phyloP scores from a whole-genome alignment of 2,113 vertebrate species.

The Psammodynastes pulverulentus region DNA sequence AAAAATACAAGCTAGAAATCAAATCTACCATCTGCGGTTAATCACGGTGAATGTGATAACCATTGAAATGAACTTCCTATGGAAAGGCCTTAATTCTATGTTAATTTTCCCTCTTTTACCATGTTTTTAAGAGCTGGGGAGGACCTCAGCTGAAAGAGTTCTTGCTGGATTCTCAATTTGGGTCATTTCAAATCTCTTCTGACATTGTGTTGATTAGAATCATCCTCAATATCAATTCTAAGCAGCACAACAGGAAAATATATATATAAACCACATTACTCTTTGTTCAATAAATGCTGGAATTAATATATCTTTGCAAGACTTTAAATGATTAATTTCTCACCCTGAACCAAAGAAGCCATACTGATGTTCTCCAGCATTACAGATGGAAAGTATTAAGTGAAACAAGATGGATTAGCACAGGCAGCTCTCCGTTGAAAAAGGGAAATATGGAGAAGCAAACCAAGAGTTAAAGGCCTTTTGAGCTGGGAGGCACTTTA shows the following conservation, averaged over 20 bases:
- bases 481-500: background rate
- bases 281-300: background rate
- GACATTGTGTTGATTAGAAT: background rate
- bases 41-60: background rate
- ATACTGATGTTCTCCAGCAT: background rate
- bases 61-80: background rate
- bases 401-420: background rate
- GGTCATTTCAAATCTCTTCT: background rate
- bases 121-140: background rate
- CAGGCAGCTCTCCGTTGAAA: background rate
- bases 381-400: background rate
- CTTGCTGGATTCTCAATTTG: background rate
- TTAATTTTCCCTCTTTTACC: background rate
- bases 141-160: background rate
- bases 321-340: background rate
- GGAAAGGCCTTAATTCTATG: background rate
- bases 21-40: background rate
- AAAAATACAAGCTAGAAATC: background rate
- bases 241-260: background rate
- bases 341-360: background rate
- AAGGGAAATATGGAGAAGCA: background rate
- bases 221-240: background rate
- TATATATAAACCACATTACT: background rate
- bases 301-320: background rate
- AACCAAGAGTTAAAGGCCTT: background rate